Evolutionary conservation across 1,140 invertebrate species (phyloP).

Genomic region (Globodera rostochiensis): DNA sequence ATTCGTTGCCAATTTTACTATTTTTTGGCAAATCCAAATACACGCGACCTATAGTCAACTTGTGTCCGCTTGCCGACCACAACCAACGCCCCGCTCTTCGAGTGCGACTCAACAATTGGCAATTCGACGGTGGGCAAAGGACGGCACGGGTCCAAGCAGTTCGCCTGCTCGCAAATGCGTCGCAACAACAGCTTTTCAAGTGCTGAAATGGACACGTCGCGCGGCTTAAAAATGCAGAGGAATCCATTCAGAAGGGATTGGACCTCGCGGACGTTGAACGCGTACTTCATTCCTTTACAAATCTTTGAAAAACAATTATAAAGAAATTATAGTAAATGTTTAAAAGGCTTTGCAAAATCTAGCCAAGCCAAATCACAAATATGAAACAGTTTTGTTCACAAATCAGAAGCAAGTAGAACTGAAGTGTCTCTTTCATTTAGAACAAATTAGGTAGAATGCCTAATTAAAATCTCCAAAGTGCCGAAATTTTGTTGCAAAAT

Average conservation of each 20-base stretch:
- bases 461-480: too few species aligned
- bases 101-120: constrained; percentile 59
- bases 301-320: too few species aligned
- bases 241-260: constrained; percentile 52
- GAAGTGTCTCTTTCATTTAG: too few species aligned
- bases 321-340: too few species aligned
- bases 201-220: constrained; percentile 52
- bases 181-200: constrained; percentile 48
- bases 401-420: too few species aligned
- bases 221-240: constrained; percentile 61
- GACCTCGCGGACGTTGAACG: constrained; percentile 44
- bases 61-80: constrained; percentile 54
- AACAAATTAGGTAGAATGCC: too few species aligned
- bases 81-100: constrained; percentile 47
- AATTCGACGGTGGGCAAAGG: constrained; percentile 43
- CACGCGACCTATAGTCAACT: constrained; percentile 55
- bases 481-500: too few species aligned
- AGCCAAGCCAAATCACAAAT: too few species aligned
- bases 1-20: neutral
- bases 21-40: neutral
- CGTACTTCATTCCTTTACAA: neutral
- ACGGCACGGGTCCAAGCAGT: constrained; percentile 29
- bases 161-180: constrained; percentile 43
- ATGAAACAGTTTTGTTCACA: too few species aligned
- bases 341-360: too few species aligned